A percentile compares a stretch with the other conserved stretches of the same genome.
Conservation (phyloP, 2,888 invertebrate species). For the Graphium colonna region DNA sequence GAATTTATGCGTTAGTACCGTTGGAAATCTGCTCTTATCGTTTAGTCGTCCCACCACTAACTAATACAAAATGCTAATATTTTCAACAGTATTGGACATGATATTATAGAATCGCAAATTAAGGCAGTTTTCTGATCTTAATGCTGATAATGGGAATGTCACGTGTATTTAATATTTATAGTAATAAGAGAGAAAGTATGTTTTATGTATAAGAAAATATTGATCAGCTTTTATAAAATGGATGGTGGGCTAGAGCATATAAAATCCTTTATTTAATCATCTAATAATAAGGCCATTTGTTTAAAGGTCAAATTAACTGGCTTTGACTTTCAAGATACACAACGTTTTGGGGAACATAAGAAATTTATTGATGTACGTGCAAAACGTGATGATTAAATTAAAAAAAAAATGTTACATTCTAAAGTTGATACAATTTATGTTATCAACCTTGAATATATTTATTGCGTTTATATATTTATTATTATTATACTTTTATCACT, state of each 20-base stretch:
- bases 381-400: constrained; percentile 1
- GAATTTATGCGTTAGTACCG: neutral
- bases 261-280: constrained; percentile 50
- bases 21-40: neutral
- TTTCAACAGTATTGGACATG: neutral
- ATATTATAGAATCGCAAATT: neutral
- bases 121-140: neutral
- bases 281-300: constrained; percentile 60
- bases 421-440: neutral
- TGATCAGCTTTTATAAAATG: constrained; percentile 4
- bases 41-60: constrained; percentile 28
- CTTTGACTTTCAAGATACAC: constrained; percentile 52
- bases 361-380: constrained; percentile 32
- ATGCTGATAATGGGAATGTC: neutral
- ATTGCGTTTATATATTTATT: neutral
- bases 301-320: constrained; percentile 67
- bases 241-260: constrained; percentile 40
- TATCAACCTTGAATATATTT: neutral
- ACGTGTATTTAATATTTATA: neutral
- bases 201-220: neutral
- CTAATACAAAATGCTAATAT: constrained; percentile 25
- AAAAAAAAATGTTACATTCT: neutral
- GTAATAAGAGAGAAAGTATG: neutral
- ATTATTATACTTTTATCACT: too few species aligned
- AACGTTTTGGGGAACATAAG: constrained; percentile 38